Base-by-base conservation (phyloP, 2,113 vertebrate genomes). In the Phrynocephalus versicolor region DNA sequence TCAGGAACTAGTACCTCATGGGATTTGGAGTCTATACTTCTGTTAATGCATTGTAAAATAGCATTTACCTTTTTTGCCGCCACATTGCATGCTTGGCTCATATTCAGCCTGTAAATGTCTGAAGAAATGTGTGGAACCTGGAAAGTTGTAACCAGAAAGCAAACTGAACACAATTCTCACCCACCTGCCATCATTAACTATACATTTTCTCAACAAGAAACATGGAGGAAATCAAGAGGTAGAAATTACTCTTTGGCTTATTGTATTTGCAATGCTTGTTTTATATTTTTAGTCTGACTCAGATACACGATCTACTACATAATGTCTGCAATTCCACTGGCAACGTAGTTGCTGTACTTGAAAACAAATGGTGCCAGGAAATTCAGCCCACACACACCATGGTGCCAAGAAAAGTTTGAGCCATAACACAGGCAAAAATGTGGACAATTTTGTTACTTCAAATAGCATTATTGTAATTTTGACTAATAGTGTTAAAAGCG, bases 401-500 rank as follows among this genome's bases (percentile, higher is more conserved):
- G 25, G 39, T 65, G 33, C 16, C 41, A 67, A 51, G 41, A 16
- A 67, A 81, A 39, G n/a, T 25, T 65, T 51, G 41, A 85, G 33
- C 33, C 37, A 9, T 33, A 41, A 13, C 16, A 27, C 30, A 58
- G 25, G 78, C n/a, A 65, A 76, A 81, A n/a, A 45, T n/a, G 18
- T 76, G 62, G 33, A 23, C 64, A 81, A 74, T 81, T 74, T 55
- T 86, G 41, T 81, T 81, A 5, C 14, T 65, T 75, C 35, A 76
- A 75, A 76, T 55, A 58, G 25, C 27, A 57, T n/a, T 41, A 57
- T 23, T 76, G 45, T 25, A n/a, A 77, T 60, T 60, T 70, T 27
- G 62, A 76, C 35, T 33, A 86, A 86, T 76, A 35, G 6, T 41
- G 76, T 74, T 81, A 67, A 75, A 75, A 79, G 33, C 60, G 51